A percentile compares a stretch with the other conserved stretches of the same genome.
Conservation (phyloP, 2,797 vertebrate genomes). For the Babyrousa celebensis region DNA sequence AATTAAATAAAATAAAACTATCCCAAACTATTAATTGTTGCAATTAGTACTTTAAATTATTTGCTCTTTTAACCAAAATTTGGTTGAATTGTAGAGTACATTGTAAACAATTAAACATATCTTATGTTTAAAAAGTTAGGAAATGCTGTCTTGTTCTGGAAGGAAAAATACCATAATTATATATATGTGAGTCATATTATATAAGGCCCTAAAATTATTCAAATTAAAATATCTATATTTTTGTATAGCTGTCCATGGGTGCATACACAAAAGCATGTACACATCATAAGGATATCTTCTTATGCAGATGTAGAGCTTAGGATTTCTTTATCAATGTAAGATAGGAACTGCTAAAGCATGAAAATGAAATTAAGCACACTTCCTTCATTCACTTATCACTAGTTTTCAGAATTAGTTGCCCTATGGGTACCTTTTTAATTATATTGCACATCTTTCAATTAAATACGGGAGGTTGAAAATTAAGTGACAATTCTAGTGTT, state of each 20-base stretch:
- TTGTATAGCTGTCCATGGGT: background rate
- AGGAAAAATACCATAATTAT: background rate
- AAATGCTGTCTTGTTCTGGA: background rate
- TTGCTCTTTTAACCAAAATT: slow-evolving; percentile 38
- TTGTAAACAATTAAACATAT: background rate
- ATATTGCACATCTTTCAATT: slow-evolving; percentile 85
- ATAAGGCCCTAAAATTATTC: slow-evolving; percentile 7
- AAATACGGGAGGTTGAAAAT: slow-evolving; percentile 85
- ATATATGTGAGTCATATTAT: background rate
- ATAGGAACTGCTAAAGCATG: slow-evolving; percentile 70
- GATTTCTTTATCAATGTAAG: slow-evolving; percentile 71
- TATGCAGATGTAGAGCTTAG: slow-evolving; percentile 33
- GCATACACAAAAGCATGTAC: background rate
- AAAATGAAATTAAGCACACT: slow-evolving; percentile 78
- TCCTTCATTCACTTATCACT: slow-evolving; percentile 75
- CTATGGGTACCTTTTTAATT: slow-evolving; percentile 87
- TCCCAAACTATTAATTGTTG: background rate
- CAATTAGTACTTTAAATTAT: slow-evolving; percentile 40
- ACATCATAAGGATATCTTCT: slow-evolving; percentile 24
- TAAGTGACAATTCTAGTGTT: slow-evolving; percentile 80
- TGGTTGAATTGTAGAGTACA: background rate
- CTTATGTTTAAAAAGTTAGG: slow-evolving; percentile 9
- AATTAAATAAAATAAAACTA: slow-evolving; percentile 33
- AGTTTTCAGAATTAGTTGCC: slow-evolving; percentile 84
- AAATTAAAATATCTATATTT: slow-evolving; percentile 49